These are phyloP conservation scores for Salmo trutta DNA, from an alignment of 2,797 vertebrate species.

Conservation along the genomic window DNA sequence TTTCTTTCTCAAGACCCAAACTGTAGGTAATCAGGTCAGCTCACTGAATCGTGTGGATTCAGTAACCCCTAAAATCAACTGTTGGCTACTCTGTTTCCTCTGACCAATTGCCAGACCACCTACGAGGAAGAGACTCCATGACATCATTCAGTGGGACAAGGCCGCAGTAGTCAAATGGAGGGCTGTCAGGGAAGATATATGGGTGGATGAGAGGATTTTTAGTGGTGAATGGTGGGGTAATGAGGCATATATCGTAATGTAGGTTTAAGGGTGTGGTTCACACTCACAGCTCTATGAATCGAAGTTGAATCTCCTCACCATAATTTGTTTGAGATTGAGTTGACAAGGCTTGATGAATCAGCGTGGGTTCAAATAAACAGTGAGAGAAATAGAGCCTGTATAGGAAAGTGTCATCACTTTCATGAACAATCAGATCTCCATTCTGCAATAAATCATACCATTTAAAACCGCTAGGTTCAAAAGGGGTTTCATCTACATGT, in stretches of 20 bases:
- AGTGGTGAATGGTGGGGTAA: too few relatives aligned
- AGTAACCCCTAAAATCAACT: background rate
- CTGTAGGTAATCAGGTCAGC: background rate
- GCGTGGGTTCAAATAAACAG: slow-evolving; percentile 13
- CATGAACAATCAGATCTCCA: slow-evolving; percentile 54
- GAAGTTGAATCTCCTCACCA: background rate
- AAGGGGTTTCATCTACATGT: slow-evolving; percentile 73
- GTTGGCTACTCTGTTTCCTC: background rate
- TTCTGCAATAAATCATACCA: slow-evolving; percentile 50
- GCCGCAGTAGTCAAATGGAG: background rate
- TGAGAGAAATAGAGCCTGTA: slow-evolving; percentile 29
- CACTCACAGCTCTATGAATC: background rate
- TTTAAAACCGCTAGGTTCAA: slow-evolving; percentile 60
- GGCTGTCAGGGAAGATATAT: background rate
- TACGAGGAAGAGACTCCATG: too few relatives aligned
- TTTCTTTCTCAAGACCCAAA: background rate
- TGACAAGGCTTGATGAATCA: slow-evolving; percentile 20
- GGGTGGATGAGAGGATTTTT: background rate
- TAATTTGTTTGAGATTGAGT: background rate
- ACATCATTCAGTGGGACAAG: too few relatives aligned
- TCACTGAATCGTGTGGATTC: background rate
- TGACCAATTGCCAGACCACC: too few relatives aligned
- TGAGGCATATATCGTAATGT: too few relatives aligned
- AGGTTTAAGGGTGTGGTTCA: background rate
- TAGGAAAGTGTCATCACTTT: slow-evolving; percentile 44